Evolutionary conservation across 2,888 invertebrate species (phyloP).

Genomic region (Bursaphelenchus okinawaensis): DNA sequence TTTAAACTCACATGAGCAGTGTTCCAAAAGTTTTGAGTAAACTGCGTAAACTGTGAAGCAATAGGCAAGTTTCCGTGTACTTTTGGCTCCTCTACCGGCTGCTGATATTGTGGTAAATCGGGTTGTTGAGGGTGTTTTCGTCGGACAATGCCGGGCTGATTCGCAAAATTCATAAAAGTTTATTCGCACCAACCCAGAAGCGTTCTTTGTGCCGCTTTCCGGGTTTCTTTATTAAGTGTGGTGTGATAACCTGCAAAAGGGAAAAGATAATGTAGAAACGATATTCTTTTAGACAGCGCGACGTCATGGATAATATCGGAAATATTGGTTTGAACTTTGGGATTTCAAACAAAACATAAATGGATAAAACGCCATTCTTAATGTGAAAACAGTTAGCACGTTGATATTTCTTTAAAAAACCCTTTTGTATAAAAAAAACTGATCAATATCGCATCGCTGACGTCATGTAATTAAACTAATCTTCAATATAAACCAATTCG

Average conservation of each 20-base stretch:
- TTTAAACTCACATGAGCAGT: not conserved
- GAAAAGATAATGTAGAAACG: not conserved
- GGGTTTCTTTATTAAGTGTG: not conserved
- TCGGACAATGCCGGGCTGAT: not conserved
- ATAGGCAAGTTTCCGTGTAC: not conserved
- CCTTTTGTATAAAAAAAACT: not conserved
- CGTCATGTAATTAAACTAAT: not conserved
- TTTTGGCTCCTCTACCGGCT: not conserved
- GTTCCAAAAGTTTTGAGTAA: not conserved
- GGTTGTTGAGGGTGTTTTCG: not conserved
- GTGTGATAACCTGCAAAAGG: not conserved
- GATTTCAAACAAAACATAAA: no score
- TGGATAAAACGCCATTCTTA: not conserved
- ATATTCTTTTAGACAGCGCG: not conserved
- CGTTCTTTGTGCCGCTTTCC: not conserved
- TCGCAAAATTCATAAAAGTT: not conserved
- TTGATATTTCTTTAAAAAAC: not conserved
- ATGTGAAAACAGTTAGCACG: no score
- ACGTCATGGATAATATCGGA: no score
- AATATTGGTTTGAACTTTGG: no score
- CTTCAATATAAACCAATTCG: not conserved
- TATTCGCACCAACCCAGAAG: not conserved
- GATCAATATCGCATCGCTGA: not conserved
- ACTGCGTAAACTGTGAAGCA: not conserved
- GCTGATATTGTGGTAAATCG: not conserved